A percentile compares a stretch with the other conserved stretches of the same genome.
Conservation (phyloP, 2,113 vertebrate species). For the Mola mola region DNA sequence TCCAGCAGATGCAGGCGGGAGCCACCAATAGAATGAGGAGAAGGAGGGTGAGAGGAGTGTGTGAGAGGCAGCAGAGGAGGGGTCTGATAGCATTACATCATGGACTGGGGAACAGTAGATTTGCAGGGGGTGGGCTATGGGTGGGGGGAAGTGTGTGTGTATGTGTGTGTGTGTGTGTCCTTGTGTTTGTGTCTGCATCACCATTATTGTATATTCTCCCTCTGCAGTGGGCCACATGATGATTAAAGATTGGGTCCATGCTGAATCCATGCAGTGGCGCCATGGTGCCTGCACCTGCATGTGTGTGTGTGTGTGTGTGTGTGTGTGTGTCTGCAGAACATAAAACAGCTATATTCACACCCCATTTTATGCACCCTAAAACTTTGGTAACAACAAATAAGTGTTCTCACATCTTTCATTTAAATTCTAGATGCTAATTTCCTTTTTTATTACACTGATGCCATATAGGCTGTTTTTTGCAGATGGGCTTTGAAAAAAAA, state of each 20-base stretch:
- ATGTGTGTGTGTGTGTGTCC: slow-evolving; percentile 39
- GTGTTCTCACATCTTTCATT: slow-evolving; percentile 28
- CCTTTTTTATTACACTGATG: background rate
- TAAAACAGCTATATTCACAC: slow-evolving; percentile 26
- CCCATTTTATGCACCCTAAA: slow-evolving; percentile 31
- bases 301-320: slow-evolving; percentile 16
- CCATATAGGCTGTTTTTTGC: slow-evolving; percentile 19
- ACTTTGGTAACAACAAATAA: slow-evolving; percentile 43
- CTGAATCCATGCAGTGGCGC: slow-evolving; percentile 57
- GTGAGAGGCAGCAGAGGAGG: slow-evolving; percentile 72
- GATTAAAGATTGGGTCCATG: slow-evolving; percentile 58
- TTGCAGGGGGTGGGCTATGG: slow-evolving; percentile 69
- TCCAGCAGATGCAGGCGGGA: slow-evolving; percentile 78
- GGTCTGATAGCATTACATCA: slow-evolving; percentile 81
- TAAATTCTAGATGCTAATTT: slow-evolving; percentile 36
- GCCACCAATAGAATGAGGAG: slow-evolving; percentile 75
- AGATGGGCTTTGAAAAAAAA: slow-evolving; percentile 11
- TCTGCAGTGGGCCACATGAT: slow-evolving; percentile 65
- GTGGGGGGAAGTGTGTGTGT: slow-evolving; percentile 66
- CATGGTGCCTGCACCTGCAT: slow-evolving; percentile 66
- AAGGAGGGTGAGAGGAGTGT: slow-evolving; percentile 60
- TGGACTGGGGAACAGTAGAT: slow-evolving; percentile 69
- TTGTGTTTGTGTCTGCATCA: slow-evolving; percentile 58
- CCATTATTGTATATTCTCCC: slow-evolving; percentile 53
- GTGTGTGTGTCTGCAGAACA: slow-evolving; percentile 34